phyloP scores from a whole-genome alignment of 2,113 vertebrate species.

The Brienomyrus brachyistius region DNA sequence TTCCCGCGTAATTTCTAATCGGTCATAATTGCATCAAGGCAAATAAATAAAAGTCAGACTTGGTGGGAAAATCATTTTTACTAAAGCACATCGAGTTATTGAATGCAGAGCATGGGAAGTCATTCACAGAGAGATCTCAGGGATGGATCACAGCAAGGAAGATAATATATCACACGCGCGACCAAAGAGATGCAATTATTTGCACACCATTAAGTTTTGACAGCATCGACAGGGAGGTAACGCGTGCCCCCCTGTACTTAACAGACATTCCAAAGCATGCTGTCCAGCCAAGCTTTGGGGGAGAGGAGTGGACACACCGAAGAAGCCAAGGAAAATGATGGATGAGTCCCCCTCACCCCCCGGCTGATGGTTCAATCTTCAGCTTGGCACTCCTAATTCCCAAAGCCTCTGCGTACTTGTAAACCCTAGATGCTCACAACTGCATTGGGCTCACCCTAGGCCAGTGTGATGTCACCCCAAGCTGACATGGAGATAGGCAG shows the following conservation, averaged over 20 bases:
- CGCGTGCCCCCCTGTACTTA: background rate
- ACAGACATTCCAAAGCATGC: background rate
- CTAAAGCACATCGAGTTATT: background rate
- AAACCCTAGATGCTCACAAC: background rate
- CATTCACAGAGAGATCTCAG: background rate
- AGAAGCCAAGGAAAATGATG: background rate
- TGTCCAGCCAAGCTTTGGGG: background rate
- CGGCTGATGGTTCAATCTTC: background rate
- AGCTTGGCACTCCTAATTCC: background rate
- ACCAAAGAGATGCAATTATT: background rate
- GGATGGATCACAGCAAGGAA: background rate
- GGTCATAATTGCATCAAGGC: background rate
- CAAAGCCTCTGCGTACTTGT: background rate
- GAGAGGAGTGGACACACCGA: background rate
- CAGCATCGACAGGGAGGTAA: background rate
- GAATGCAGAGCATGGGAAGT: background rate
- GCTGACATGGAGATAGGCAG: background rate
- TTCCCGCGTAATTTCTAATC: background rate
- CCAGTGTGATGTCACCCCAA: background rate
- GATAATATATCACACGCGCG: background rate
- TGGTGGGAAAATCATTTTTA: background rate
- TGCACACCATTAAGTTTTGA: background rate
- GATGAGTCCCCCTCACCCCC: background rate
- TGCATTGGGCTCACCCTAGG: background rate
- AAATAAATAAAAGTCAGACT: constrained; percentile 1